Conservation (phyloP, 2,797 vertebrate genomes). For the Dryobates pubescens region DNA sequence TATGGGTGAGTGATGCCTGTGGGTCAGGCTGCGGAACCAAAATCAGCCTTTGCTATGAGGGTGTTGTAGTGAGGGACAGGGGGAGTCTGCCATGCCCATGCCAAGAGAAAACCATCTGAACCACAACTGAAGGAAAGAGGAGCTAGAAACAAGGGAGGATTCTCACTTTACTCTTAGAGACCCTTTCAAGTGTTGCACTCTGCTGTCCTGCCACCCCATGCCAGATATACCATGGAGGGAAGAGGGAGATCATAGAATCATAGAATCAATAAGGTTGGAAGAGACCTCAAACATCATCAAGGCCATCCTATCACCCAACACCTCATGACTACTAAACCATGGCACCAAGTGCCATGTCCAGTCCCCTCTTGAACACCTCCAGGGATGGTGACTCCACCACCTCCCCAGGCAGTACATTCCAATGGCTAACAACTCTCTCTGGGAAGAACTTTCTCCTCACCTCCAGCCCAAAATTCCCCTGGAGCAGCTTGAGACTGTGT, state of each 20-base stretch:
- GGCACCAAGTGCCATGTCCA: no score
- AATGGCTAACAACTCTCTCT: no score
- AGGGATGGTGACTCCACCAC: no score
- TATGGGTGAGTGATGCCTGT: neutral
- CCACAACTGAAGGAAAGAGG: neutral
- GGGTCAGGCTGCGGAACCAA: neutral
- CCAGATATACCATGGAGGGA: neutral
- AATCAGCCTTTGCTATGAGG: neutral
- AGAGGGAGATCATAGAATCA: neutral
- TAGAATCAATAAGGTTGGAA: no score
- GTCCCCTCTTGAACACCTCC: no score
- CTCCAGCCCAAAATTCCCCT: no score
- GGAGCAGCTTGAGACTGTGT: no score
- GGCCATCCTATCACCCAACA: no score
- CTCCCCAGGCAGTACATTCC: no score
- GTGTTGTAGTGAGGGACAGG: rapidly evolving
- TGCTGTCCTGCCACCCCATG: neutral
- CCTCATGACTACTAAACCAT: no score
- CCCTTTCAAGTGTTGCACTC: neutral
- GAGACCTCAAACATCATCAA: no score
- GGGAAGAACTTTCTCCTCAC: no score
- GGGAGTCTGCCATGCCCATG: neutral
- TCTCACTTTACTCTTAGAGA: neutral
- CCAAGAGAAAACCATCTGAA: neutral
- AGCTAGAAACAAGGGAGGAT: neutral